Evolutionary conservation across 2,888 invertebrate species (phyloP).

Genomic region (Netelia virgata): DNA sequence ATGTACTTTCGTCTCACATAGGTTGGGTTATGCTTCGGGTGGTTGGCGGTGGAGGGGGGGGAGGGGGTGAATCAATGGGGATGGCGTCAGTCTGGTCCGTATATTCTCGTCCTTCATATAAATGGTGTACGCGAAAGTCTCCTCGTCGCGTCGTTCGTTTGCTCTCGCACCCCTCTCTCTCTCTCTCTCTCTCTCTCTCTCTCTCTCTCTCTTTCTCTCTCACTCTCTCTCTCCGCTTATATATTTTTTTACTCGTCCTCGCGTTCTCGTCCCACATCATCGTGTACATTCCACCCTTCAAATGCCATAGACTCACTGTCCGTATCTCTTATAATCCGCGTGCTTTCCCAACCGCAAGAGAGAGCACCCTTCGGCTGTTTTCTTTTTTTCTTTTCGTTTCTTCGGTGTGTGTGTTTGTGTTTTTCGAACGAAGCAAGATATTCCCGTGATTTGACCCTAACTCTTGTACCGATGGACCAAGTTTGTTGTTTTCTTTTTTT

Average conservation of each 20-base stretch:
- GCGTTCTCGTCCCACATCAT: background rate
- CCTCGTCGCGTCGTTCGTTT: conserved; percentile 47
- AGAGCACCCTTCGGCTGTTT: background rate
- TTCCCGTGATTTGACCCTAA: conserved; percentile 42
- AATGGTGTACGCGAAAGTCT: conserved; percentile 46
- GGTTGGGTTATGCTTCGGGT: conserved; percentile 26
- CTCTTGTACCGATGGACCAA: background rate
- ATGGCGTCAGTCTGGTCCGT: conserved; percentile 80
- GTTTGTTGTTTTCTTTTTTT: no score
- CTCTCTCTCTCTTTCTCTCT: no score
- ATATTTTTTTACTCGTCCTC: background rate
- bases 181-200: background rate
- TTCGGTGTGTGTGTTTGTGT: no score
- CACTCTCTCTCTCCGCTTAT: background rate
- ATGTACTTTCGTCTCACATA: conserved; percentile 8
- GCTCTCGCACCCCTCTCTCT: conserved; percentile 11
- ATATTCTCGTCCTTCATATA: conserved; percentile 66
- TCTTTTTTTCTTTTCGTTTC: background rate
- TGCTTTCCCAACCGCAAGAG: background rate
- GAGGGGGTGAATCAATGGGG: conserved; percentile 78
- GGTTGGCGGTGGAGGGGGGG: conserved; percentile 41
- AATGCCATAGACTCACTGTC: conserved; percentile 13
- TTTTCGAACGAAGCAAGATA: background rate
- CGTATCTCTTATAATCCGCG: background rate
- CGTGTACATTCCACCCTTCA: conserved; percentile 36